These are phyloP conservation scores for Phyllotreta striolata DNA, from an alignment of 2,888 invertebrate genomes.

Conservation along the genomic window DNA sequence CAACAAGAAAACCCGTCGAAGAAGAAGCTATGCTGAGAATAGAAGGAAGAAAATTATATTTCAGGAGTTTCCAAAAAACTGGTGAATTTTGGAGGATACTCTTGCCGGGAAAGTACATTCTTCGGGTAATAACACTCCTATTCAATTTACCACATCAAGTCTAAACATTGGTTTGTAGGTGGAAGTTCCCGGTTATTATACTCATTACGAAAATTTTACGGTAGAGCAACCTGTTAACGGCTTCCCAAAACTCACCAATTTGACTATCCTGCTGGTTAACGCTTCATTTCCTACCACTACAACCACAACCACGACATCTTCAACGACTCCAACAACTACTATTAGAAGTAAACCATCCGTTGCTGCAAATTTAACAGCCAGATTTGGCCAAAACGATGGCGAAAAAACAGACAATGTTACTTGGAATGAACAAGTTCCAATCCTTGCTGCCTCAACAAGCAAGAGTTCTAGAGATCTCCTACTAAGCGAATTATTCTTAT, in stretches of 20 bases:
- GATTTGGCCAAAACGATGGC: background rate
- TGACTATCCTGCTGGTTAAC: constrained; percentile 35
- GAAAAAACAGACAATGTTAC: background rate
- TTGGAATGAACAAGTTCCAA: too few species aligned
- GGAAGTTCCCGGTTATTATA: constrained; percentile 42
- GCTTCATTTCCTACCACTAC: constrained; percentile 34
- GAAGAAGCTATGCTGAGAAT: constrained; percentile 63
- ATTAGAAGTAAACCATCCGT: background rate
- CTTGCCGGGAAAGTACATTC: constrained; percentile 67
- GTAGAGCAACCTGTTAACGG: constrained; percentile 23
- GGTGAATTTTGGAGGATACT: constrained; percentile 74
- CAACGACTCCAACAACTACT: background rate
- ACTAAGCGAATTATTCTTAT: too few species aligned
- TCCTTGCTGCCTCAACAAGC: too few species aligned
- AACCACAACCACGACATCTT: constrained; percentile 16
- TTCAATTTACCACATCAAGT: background rate
- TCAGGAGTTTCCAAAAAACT: constrained; percentile 63
- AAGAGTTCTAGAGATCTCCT: too few species aligned
- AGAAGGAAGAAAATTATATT: constrained; percentile 66
- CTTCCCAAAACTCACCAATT: constrained; percentile 34
- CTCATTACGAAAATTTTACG: constrained; percentile 21
- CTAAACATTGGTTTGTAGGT: constrained; percentile 37
- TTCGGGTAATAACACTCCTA: constrained; percentile 60
- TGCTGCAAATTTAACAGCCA: background rate
- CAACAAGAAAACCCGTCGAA: constrained; percentile 60